Evolutionary conservation across 2,888 invertebrate species (phyloP), one percentile per base, ranked within the genome.

Genomic region (Orthosia gracilis): DNA sequence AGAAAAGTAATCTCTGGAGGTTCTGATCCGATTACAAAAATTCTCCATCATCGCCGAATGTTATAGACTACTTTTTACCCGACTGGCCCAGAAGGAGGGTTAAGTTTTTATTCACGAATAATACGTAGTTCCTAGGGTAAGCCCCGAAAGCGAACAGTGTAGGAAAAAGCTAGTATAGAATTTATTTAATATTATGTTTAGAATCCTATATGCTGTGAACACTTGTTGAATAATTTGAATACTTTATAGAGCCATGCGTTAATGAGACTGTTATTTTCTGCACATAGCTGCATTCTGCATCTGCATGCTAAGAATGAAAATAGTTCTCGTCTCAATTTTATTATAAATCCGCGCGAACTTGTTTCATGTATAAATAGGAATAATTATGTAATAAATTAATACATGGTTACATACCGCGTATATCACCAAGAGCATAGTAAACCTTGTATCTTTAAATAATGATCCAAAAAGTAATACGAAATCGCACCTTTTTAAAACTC

Each of bases 141-240:
- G 31, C 31, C 7, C 4, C 7, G 31, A 31, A 31, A 31, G 7
- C 7, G 31, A 31, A 7, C 31, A 7, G 31, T 7, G 31, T 7
- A 31, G 31, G 31, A 9, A 40, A 40, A 40, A 40, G 40, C 40
- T 40, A 40, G 40, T 40, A 69, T 40, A 26, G 21, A 68, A 58
- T 31, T 49, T 69, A 73, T 21, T 64, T 81, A 78, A 81, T 81
- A 79, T 80, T 73, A 50, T 69, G 31, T 54, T 80, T 69, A 66
- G n/a, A 69, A 77, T 69, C 73, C 7, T 55, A 68, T 73, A 4
- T 23, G 31, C 55, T 69, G 52, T 61, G 26, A 50, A 47, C 52
- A 26, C 55, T 67, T 52, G 12, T 21, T 23, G 17, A 57, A 61
- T 69, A 62, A 57, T 64, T 66, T 59, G 40, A 64, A 74, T 74